Percentiles rank a stretch among this genome's conserved stretches.
phyloP scores from a whole-genome alignment of 2,888 invertebrate species.

The Lepidocyrtoides sp. region DNA sequence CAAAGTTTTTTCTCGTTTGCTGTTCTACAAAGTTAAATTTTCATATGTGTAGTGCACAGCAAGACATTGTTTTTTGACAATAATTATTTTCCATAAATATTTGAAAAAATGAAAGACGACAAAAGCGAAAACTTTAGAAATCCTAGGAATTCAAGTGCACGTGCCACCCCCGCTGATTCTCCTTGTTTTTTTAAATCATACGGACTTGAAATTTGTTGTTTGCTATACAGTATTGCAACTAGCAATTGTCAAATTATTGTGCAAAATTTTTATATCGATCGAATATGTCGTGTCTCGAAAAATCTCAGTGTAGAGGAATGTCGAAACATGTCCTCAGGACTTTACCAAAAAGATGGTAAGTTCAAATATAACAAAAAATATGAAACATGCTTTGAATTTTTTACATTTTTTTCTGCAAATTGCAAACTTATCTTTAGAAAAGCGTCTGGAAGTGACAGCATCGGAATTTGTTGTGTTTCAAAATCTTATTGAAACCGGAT shows the following conservation, averaged over 20 bases:
- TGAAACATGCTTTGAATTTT: not conserved
- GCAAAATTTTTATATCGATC: constrained; percentile 78
- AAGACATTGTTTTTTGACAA: not conserved
- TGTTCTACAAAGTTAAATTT: no score
- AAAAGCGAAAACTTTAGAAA: not conserved
- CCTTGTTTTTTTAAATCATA: constrained; percentile 37
- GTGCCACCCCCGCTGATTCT: not conserved
- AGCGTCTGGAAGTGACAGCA: constrained; percentile 75
- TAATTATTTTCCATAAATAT: not conserved
- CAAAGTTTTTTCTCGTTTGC: not conserved
- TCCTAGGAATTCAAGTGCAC: not conserved
- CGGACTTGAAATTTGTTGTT: constrained; percentile 65
- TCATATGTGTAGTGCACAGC: not conserved
- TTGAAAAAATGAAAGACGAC: not conserved
- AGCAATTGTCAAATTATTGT: constrained; percentile 54
- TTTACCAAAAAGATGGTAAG: constrained; percentile 59
- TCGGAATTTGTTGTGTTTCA: constrained; percentile 79
- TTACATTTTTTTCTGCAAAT: no score
- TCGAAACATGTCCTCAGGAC: constrained; percentile 67
- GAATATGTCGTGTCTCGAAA: constrained; percentile 73
- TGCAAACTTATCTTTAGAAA: constrained; percentile 75
- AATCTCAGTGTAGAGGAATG: constrained; percentile 67
- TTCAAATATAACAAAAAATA: no score
- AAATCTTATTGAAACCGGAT: constrained; percentile 82
- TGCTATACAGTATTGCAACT: constrained; percentile 62